phyloP scores from a whole-genome alignment of 2,113 vertebrate genomes.

The Pygoscelis antarcticus region DNA sequence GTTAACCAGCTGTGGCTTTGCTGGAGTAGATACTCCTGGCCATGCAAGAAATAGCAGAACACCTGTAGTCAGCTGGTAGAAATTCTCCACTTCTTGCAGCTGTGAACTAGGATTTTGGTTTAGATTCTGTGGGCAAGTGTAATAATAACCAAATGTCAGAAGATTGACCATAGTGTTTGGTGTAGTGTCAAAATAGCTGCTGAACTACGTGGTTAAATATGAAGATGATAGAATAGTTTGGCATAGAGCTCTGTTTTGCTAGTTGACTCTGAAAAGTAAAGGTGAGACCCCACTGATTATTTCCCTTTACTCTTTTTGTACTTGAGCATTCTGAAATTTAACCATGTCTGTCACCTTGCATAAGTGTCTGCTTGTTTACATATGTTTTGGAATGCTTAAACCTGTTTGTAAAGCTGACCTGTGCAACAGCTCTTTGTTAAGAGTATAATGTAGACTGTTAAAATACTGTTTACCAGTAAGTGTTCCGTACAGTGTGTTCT shows the following conservation, averaged over 20 bases:
- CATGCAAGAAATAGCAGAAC: background rate
- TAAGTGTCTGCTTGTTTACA: background rate
- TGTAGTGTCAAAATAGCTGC: background rate
- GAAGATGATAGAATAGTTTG: background rate
- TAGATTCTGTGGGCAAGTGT: background rate
- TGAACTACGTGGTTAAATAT: background rate
- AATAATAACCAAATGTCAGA: too few relatives aligned
- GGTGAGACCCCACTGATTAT: background rate
- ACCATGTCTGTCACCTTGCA: background rate
- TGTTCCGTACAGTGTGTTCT: background rate
- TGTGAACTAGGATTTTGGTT: background rate
- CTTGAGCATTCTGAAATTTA: background rate
- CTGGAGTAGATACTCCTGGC: background rate
- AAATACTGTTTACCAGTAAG: background rate
- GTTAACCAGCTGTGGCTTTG: background rate
- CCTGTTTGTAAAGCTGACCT: background rate
- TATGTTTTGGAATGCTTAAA: background rate
- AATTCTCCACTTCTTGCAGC: background rate
- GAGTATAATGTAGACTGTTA: background rate
- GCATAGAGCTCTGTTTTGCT: background rate
- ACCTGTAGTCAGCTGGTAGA: background rate
- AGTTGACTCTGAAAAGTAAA: background rate
- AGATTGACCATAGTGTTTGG: background rate
- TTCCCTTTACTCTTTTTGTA: background rate
- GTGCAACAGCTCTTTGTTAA: background rate